These are phyloP conservation scores for Larimichthys crocea DNA, from an alignment of 2,113 vertebrate species.

Conservation along the genomic window DNA sequence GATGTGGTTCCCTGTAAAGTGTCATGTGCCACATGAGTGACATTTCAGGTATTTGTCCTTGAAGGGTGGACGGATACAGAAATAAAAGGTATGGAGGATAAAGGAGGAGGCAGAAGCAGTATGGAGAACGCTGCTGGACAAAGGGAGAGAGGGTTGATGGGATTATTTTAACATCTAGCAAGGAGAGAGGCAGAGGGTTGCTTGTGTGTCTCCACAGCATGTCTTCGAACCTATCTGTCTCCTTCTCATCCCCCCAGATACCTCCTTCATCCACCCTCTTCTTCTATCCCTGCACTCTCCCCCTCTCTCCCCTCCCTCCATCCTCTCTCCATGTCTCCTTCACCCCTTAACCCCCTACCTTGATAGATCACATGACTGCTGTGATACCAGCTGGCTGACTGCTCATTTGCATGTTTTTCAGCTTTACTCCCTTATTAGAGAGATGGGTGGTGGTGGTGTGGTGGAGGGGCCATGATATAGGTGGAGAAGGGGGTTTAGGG, in stretches of 20 bases:
- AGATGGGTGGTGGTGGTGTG: constrained; percentile 49
- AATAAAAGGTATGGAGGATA: constrained; percentile 13
- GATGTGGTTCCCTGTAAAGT: constrained; percentile 50
- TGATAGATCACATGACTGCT: constrained; percentile 83
- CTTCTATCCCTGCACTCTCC: constrained; percentile 14
- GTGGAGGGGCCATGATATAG: constrained; percentile 40
- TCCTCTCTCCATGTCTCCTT: constrained; percentile 60
- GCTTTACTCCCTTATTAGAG: constrained; percentile 75
- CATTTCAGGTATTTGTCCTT: constrained; percentile 58
- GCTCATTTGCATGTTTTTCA: constrained; percentile 84
- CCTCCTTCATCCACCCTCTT: constrained; percentile 30
- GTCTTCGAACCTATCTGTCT: constrained; percentile 66
- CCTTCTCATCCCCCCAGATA: constrained; percentile 37
- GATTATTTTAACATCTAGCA: constrained; percentile 49
- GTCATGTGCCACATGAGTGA: constrained; percentile 53
- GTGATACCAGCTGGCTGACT: constrained; percentile 84
- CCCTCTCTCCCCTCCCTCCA: background rate
- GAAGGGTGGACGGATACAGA: constrained; percentile 32
- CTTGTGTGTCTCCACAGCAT: constrained; percentile 36
- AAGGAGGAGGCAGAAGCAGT: constrained; percentile 9
- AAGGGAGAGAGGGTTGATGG: constrained; percentile 31
- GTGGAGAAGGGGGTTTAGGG: constrained; percentile 45
- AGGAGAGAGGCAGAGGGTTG: constrained; percentile 35
- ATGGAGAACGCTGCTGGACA: constrained; percentile 28
- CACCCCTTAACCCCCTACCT: constrained; percentile 79